Conservation (phyloP, 2,797 vertebrate species). For the Cyprinodon diabolis region DNA sequence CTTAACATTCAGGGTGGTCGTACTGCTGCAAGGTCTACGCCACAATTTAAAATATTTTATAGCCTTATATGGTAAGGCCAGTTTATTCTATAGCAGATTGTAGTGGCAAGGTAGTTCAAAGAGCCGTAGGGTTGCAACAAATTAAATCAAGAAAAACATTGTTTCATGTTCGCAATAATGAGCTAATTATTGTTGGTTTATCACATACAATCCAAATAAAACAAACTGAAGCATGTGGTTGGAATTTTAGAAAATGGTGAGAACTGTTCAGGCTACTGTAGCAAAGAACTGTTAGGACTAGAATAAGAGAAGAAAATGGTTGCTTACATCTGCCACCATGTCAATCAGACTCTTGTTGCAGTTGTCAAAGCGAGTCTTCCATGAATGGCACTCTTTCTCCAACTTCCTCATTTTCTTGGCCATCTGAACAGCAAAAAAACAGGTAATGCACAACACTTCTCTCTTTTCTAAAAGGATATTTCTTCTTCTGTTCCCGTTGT, state of each 20-base stretch:
- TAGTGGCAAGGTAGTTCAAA: no score
- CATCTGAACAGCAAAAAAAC: conserved; percentile 81
- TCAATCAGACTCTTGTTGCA: conserved; percentile 95
- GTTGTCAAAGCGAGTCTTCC: conserved; percentile 95
- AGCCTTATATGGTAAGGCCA: no score
- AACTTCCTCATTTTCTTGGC: conserved; percentile 98
- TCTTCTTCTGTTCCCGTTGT: conserved; percentile 12
- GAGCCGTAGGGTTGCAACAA: no score
- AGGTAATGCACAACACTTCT: background rate
- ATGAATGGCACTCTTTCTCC: conserved; percentile 94
- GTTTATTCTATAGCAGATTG: no score
- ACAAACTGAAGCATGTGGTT: background rate
- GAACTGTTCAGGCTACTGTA: background rate
- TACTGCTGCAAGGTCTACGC: no score
- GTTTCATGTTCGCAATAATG: no score
- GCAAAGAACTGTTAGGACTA: background rate
- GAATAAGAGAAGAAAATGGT: background rate
- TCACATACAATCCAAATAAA: background rate
- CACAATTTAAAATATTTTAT: no score
- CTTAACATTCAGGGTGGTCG: background rate
- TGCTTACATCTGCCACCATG: conserved; percentile 95
- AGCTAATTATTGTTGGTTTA: background rate
- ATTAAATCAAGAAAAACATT: no score
- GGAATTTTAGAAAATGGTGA: background rate
- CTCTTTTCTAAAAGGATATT: background rate